Evolutionary conservation across 35 echinoderm and acorn worm species (phyloP).

Genomic region (Diadema setosum): DNA sequence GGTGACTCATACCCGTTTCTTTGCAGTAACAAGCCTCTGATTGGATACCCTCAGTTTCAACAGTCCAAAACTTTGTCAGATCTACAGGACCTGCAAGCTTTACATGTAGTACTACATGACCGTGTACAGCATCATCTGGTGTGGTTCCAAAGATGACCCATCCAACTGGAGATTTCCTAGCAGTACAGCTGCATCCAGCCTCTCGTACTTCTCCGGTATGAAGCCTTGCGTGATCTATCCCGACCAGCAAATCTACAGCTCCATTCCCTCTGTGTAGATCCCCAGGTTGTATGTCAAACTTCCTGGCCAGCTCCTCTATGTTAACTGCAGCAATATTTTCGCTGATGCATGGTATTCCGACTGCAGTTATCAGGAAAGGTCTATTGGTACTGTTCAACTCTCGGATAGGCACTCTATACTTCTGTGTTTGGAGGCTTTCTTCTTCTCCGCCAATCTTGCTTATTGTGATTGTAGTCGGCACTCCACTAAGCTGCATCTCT

Average conservation of each 20-base stretch:
- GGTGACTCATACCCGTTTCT: constrained; percentile 13
- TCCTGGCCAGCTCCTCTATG: background rate
- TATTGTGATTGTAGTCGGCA: no score
- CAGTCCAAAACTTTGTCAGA: constrained; percentile 51
- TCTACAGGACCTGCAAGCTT: constrained; percentile 23
- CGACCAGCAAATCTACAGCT: constrained; percentile 40
- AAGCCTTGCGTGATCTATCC: constrained; percentile 40
- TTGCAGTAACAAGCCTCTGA: constrained; percentile 13
- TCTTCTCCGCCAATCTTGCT: no score
- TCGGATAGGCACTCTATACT: no score
- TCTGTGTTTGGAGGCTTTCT: no score
- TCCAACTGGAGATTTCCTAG: constrained; percentile 41
- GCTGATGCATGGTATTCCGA: constrained; percentile 40
- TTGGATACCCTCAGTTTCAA: constrained; percentile 44
- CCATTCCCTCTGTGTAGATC: constrained; percentile 46
- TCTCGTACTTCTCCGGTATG: constrained; percentile 34
- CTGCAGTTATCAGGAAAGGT: background rate
- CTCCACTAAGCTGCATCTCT: no score
- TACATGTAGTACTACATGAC: constrained; percentile 16
- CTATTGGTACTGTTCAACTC: no score
- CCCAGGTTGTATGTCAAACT: background rate
- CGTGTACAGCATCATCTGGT: background rate
- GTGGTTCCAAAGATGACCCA: constrained; percentile 39
- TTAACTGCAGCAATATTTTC: constrained; percentile 3
- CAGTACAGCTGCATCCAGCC: background rate